Evolutionary conservation across 2,888 invertebrate species (phyloP), one percentile per base, ranked within the genome.

Genomic region (Agrilus cyanescens): DNA sequence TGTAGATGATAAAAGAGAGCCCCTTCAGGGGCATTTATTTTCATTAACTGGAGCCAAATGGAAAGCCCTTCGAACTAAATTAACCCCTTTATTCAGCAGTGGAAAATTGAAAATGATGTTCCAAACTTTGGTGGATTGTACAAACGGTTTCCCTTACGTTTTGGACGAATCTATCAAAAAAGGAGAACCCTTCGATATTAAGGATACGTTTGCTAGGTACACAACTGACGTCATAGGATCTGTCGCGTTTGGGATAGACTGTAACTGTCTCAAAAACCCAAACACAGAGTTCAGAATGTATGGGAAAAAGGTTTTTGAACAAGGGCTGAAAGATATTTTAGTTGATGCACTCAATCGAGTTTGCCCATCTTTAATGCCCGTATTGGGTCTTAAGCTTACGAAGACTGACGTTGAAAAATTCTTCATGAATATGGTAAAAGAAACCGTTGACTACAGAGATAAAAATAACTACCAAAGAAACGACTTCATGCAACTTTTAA

Each of bases 171-270:
- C 36, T 2, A 16, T 25, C 8, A 33, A 35, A 14, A 16, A 35
- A 37, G 33, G 44, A 7, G 41, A 41, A 29, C 12, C 43, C 8
- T 20, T 47, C 4, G 48, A 51, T 13, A 45, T 47, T 3, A 53
- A 70, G 2, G 70, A 73, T 30, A 62, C 71, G 40, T 68, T 70
- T 46, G 71, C 71, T 5, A 69, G 69, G 46, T 75, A 72, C 50
- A 68, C 73, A 0, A 73, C 73, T 63, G 76, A 76, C 51, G 71
- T 75, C 4, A 73, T 76, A 14, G 72, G 71, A 1, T 71, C 69
- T 31, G 70, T 73, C 41, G 75, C 73, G n/a, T 77, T 77, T 53
- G 77, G 77, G 14, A 64, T 77, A 10, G 72, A 76, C 46, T 71
- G 71, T 47, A 71, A 76, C 48, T 71, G 72, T n/a, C 68, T 77